A percentile compares a stretch with the other conserved stretches of the same genome.
Evolutionary conservation across 2,113 vertebrate genomes (phyloP).

Genomic region (Etheostoma spectabile): DNA sequence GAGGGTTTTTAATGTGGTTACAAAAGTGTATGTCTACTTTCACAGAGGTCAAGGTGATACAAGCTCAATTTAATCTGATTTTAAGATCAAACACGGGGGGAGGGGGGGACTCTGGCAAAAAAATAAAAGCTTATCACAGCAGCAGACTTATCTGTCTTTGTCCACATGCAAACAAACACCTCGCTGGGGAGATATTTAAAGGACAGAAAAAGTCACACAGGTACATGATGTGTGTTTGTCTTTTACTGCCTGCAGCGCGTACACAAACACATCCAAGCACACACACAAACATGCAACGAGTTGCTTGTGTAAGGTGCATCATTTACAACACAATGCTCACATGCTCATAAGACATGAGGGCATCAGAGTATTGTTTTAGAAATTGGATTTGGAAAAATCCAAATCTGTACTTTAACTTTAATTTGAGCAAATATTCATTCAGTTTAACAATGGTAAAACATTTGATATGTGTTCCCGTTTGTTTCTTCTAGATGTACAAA

Average conservation of each 20-base stretch:
- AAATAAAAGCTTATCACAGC: slow-evolving; percentile 37
- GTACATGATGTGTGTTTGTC: background rate
- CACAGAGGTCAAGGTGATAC: slow-evolving; percentile 42
- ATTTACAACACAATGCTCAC: background rate
- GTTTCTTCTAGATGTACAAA: no score
- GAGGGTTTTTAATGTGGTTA: background rate
- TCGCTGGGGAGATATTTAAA: slow-evolving; percentile 1
- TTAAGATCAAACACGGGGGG: slow-evolving; percentile 34
- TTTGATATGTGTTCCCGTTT: no score
- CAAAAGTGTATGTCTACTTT: background rate
- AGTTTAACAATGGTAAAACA: no score
- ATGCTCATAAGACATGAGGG: background rate
- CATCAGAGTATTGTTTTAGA: no score
- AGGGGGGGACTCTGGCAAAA: background rate
- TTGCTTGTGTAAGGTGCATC: background rate
- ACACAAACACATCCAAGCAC: background rate
- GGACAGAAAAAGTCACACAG: slow-evolving; percentile 38
- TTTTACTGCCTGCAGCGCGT: background rate
- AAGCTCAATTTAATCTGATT: slow-evolving; percentile 47
- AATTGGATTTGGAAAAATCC: no score
- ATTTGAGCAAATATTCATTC: no score
- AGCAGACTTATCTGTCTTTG: slow-evolving; percentile 18
- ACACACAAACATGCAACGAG: background rate
- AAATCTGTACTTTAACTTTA: no score
- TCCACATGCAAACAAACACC: slow-evolving; percentile 32